Evolutionary conservation across 92 coral and sea anemone species (phyloP).

Genomic region (Desmophyllum pertusum): DNA sequence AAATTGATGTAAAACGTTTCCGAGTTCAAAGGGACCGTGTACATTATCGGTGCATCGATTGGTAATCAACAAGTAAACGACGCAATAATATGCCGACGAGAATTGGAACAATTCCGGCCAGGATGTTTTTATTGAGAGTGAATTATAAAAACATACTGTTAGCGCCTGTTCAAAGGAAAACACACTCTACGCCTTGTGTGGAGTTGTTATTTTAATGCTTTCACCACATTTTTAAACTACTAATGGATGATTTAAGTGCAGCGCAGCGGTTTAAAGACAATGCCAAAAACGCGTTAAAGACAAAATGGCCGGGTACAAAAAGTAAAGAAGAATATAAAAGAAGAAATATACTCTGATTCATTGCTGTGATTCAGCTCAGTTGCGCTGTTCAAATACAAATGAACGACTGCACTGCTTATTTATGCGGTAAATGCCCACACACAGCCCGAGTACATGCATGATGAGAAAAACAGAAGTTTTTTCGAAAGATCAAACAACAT

Average conservation of each 20-base stretch:
- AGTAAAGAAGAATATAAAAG: background rate
- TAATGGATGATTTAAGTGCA: background rate
- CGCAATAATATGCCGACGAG: background rate
- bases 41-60: conserved; percentile 27
- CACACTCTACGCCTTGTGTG: background rate
- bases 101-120: conserved; percentile 19
- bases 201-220: conserved; percentile 35
- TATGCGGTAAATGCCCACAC: conserved; percentile 60
- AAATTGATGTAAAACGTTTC: conserved; percentile 2
- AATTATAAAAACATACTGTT: conserved; percentile 53
- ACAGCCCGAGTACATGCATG: conserved; percentile 20
- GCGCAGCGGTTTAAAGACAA: background rate
- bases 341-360: no score
- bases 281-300: background rate
- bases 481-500: background rate
- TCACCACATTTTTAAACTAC: conserved; percentile 26
- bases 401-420: background rate
- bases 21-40: conserved; percentile 46
- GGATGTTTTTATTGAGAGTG: conserved; percentile 28
- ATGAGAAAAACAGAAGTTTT: conserved; percentile 21
- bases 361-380: background rate
- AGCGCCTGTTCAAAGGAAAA: conserved; percentile 46
- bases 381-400: background rate
- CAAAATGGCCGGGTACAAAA: background rate
- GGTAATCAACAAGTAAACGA: conserved; percentile 25